Conservation (phyloP, 2,888 invertebrate species). For the Plebejus argus region DNA sequence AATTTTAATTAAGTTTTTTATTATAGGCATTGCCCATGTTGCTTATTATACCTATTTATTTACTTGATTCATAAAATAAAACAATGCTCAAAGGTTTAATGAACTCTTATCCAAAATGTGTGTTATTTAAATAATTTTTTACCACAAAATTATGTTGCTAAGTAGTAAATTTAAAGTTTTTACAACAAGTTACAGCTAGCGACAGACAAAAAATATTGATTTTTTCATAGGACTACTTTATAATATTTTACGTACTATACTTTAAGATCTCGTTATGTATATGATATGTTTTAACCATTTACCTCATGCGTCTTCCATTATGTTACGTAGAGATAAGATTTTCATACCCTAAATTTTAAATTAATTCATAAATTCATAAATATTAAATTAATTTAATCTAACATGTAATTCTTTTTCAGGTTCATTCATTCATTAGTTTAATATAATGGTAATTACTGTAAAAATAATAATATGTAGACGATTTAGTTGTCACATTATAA, state of each 20-base stretch:
- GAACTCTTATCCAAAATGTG: neutral
- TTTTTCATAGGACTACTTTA: too few species aligned
- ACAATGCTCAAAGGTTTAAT: neutral
- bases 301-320: neutral
- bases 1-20: neutral
- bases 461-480: slow-evolving; percentile 26
- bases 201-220: too few species aligned
- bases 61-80: neutral
- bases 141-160: neutral
- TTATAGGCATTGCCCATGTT: neutral
- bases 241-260: neutral
- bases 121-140: neutral
- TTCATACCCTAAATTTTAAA: neutral
- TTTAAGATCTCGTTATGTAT: neutral
- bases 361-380: neutral
- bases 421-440: slow-evolving; percentile 24
- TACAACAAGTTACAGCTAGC: too few species aligned
- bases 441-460: slow-evolving; percentile 29
- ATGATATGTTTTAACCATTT: neutral
- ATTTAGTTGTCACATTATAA: slow-evolving; percentile 27
- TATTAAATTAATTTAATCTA: neutral
- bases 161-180: too few species aligned
- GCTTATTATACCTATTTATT: neutral
- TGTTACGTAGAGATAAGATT: neutral
- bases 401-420: slow-evolving; percentile 21